These are phyloP conservation scores for Synergus japonicus DNA, from an alignment of 2,888 invertebrate genomes.

Conservation along the genomic window DNA sequence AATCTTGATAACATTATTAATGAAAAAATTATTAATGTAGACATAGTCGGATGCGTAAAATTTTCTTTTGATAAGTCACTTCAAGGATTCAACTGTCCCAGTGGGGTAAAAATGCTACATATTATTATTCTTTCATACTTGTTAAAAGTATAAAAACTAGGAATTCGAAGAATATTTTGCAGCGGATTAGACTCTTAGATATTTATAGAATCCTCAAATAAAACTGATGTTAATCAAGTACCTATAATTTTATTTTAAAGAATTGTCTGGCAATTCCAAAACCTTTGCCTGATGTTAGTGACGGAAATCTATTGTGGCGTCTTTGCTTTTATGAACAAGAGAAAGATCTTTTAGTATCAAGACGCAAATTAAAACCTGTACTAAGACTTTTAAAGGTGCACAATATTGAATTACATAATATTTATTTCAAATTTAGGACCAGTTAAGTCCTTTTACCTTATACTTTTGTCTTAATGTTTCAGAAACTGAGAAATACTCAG, in stretches of 20 bases:
- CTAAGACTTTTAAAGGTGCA: conserved; percentile 66
- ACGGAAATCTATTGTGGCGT: conserved; percentile 78
- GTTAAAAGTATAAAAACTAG: background rate
- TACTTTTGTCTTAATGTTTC: conserved; percentile 52
- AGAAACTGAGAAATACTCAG: conserved; percentile 79
- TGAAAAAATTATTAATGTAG: conserved; percentile 36
- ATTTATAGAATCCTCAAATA: no score
- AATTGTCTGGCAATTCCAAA: conserved; percentile 80
- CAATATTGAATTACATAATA: background rate
- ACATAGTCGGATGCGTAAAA: conserved; percentile 44
- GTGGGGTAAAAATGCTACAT: background rate
- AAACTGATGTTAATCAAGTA: background rate
- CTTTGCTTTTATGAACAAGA: conserved; percentile 81
- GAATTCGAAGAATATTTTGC: no score
- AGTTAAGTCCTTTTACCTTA: background rate
- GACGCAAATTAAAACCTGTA: conserved; percentile 66
- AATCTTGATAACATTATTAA: no score
- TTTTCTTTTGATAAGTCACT: conserved; percentile 25
- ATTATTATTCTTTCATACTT: background rate
- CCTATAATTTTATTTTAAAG: conserved; percentile 17
- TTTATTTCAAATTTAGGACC: background rate
- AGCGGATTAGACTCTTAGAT: no score
- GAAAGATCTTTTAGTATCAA: conserved; percentile 72
- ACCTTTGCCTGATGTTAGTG: conserved; percentile 45
- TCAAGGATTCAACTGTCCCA: conserved; percentile 27